Base-by-base conservation (phyloP, 2,888 invertebrate species). In the Caenorhabditis sp. region DNA sequence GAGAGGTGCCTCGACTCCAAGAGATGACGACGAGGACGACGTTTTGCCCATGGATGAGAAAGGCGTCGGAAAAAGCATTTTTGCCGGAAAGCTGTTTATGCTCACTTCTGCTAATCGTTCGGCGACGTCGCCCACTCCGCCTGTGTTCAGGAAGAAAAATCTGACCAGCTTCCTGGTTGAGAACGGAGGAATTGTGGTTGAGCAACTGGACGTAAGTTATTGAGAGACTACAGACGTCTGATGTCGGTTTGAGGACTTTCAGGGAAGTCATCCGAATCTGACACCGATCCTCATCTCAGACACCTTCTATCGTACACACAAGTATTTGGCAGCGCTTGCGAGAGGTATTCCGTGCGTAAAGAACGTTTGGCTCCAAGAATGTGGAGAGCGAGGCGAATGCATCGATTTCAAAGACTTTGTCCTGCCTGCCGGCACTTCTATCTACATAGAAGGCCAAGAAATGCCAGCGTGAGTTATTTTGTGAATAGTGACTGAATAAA, bases 251-350 rank as follows among this genome's bases (percentile, higher is more conserved):
- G 11, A 63, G 63, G 30, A 24, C 35, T 73, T 80, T 39, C 58
- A 82, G 70, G 72, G 53, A 9, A 48, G 62, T 4, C 43, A 70
- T 7, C 17, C 56, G 8, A 41, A 59, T 9, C 61, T 22, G 2
- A 55, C 68, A 20, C 77, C 78, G 0, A 83, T 79, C 55, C 80
- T 89, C 27, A 79, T 94, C 63, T 93, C 94, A 0, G 93, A 93
- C 8, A 91, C 93, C 15, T 93, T 93, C 41, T 93, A 93, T 83
- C 91, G 92, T 61, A 94, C 94, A 0, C 92, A 93, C 9, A 94
- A 94, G 87, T 93, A 93, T 89, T 91, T 94, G 81, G 92, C 93
- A 80, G 93, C 93, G 80, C 88, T 94, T 41, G 93, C 93, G 0
- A 92, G 92, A 1, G 92, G 92, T 71, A 91, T 94, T 50, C 91